phyloP scores from a whole-genome alignment of 2,888 invertebrate genomes.

The Cordilura impudica region DNA sequence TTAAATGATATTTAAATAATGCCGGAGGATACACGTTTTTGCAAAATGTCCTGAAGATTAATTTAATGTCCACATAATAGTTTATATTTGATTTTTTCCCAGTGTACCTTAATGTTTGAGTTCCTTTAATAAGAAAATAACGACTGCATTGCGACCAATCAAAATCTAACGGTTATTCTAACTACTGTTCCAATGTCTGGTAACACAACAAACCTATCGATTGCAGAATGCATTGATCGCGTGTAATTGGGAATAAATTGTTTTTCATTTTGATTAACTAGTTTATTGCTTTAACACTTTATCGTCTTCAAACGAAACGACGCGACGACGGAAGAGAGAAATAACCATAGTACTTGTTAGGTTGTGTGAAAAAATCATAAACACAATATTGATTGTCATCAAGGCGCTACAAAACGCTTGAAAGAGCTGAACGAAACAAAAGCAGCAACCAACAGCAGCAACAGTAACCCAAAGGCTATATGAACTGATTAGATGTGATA shows the following conservation, averaged over 20 bases:
- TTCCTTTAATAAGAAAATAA: slow-evolving; percentile 24
- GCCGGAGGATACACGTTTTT: too few relatives aligned
- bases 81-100: slow-evolving; percentile 10
- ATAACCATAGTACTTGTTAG: not conserved
- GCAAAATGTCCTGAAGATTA: too few relatives aligned
- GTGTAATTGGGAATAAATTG: slow-evolving; percentile 57
- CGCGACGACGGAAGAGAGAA: not conserved
- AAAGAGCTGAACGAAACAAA: not conserved
- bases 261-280: slow-evolving; percentile 7
- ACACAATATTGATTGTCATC: slow-evolving; percentile 50
- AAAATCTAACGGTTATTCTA: slow-evolving; percentile 49
- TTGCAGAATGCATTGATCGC: slow-evolving; percentile 41
- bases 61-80: too few relatives aligned
- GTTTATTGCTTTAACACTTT: slow-evolving; percentile 45
- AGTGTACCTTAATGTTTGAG: slow-evolving; percentile 12
- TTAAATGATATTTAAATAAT: too few relatives aligned
- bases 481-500: slow-evolving; percentile 58
- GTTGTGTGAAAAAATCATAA: slow-evolving; percentile 51
- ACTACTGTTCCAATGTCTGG: not conserved
- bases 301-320: not conserved
- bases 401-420: slow-evolving; percentile 34
- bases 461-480: slow-evolving; percentile 13
- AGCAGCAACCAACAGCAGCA: not conserved
- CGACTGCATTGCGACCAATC: slow-evolving; percentile 31
- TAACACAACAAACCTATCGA: slow-evolving; percentile 1